Evolutionary conservation across 2,888 invertebrate species (phyloP).

Genomic region (Tenthredo amoena): DNA sequence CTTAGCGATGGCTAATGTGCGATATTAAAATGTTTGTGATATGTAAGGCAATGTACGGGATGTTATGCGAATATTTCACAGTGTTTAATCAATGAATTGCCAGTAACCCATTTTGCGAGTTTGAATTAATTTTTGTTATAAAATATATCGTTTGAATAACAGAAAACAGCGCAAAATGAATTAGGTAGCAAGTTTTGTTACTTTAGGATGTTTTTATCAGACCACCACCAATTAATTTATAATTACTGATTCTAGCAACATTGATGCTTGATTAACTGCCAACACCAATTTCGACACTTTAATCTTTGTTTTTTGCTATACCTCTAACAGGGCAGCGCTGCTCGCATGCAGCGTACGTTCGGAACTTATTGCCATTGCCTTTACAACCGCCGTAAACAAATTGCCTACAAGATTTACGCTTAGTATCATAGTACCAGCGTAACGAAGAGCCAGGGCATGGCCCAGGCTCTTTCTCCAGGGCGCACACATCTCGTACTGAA

Average conservation of each 20-base stretch:
- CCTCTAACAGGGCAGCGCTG: slow-evolving; percentile 73
- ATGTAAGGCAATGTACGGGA: slow-evolving; percentile 31
- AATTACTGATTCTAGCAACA: slow-evolving; percentile 10
- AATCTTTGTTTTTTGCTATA: slow-evolving; percentile 60
- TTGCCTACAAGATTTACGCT: slow-evolving; percentile 76
- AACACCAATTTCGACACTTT: slow-evolving; percentile 53
- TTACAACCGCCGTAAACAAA: slow-evolving; percentile 80
- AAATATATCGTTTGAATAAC: not conserved
- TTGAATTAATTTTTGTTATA: not conserved
- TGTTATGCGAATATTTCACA: not conserved
- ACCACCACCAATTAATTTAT: slow-evolving; percentile 50
- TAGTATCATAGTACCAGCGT: slow-evolving; percentile 79
- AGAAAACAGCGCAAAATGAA: slow-evolving; percentile 18
- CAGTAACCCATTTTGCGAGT: not conserved
- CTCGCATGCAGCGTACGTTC: slow-evolving; percentile 73
- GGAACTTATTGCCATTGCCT: slow-evolving; percentile 78
- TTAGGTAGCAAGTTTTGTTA: slow-evolving; percentile 30
- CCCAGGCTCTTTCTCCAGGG: slow-evolving; percentile 75
- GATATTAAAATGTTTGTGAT: not conserved
- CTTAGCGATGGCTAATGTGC: not conserved
- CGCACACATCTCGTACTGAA: slow-evolving; percentile 72
- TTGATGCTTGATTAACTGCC: slow-evolving; percentile 51
- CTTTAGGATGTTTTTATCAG: not conserved
- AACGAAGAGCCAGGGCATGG: slow-evolving; percentile 78
- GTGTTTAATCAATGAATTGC: slow-evolving; percentile 1